These are phyloP conservation scores for Anhinga rufa DNA, from an alignment of 2,113 vertebrate genomes.

Conservation along the genomic window DNA sequence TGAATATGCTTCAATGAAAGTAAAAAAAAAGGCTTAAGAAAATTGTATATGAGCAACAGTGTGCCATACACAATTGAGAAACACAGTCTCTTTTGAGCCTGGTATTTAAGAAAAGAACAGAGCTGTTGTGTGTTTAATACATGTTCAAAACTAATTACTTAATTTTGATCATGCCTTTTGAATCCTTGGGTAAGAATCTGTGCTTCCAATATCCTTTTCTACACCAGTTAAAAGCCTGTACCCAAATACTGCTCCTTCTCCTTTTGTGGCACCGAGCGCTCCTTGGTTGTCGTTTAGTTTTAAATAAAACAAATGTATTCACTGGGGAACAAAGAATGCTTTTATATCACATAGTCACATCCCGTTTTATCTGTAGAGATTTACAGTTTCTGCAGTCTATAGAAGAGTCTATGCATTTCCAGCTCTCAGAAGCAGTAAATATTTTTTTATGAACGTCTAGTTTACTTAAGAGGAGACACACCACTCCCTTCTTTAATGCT, in stretches of 20 bases:
- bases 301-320: conserved; percentile 66
- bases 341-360: conserved; percentile 43
- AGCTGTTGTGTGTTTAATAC: conserved; percentile 4
- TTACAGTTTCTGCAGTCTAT: conserved; percentile 44
- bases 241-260: background rate
- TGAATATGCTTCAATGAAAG: conserved; percentile 29
- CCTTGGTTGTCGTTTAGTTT: conserved; percentile 22
- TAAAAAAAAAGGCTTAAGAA: conserved; percentile 12
- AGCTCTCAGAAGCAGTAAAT: conserved; percentile 20
- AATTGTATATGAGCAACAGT: conserved; percentile 12
- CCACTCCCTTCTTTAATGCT: background rate
- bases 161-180: background rate
- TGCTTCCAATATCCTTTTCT: background rate
- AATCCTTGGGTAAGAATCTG: background rate
- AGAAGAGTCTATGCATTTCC: conserved; percentile 37
- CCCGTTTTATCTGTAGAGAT: conserved; percentile 49
- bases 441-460: background rate
- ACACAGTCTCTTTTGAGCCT: background rate
- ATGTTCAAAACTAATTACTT: conserved; percentile 8
- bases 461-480: conserved; percentile 47
- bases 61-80: background rate
- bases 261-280: background rate
- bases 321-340: conserved; percentile 54
- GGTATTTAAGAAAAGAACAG: background rate
- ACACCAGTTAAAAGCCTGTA: background rate